Base-by-base conservation (phyloP, 2,113 vertebrate species). In the Pristiophorus japonicus region DNA sequence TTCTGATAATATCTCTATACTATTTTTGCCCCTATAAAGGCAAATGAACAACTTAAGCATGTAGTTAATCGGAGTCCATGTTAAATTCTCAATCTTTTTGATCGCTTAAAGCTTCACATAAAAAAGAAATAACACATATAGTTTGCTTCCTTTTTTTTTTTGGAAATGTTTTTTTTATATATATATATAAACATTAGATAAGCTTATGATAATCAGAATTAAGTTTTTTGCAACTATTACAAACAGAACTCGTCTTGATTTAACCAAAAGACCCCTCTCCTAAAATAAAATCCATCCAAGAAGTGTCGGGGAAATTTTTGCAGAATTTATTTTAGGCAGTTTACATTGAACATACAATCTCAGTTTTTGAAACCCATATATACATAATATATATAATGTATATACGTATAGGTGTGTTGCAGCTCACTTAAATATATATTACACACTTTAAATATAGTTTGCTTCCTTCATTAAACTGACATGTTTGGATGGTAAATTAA, bases 291-390 rank as follows among this genome's bases (percentile, higher is more conserved):
- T 6, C 10, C 10, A 90, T 62, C 14, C 18, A 20, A 30, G 14
- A 6, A 7, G 5, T 92, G 55, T 18, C 0, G 18, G 38, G 70
- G 22, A 51, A 10, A 90, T 90, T 66, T 73, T 51, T 8, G 59
- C 63, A 94, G 11, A 45, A 94, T 94, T 67, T 94, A 94, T 94
- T 94, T 67, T 70, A 73, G 45, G 66, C 45, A 94, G 38, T 47
- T 70, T 47, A 94, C 42, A 67, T 6, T 62, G 34, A 92, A 92
- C 88, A 45, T 22, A 63, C 0, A 0, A 38, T 38, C n/a, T n/a
- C n/a, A 93, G 91, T 20, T 93, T 65, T 94, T 94, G 93, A 70
- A 92, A 92, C 2, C 34, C 38, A 22, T 90, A 62, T 14, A 90
- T 30, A 59, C n/a, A n/a, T n/a, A n/a, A n/a, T n/a, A n/a, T n/a